Conservation (phyloP, 2,797 vertebrate species). For the Tokudaia muenninki region DNA sequence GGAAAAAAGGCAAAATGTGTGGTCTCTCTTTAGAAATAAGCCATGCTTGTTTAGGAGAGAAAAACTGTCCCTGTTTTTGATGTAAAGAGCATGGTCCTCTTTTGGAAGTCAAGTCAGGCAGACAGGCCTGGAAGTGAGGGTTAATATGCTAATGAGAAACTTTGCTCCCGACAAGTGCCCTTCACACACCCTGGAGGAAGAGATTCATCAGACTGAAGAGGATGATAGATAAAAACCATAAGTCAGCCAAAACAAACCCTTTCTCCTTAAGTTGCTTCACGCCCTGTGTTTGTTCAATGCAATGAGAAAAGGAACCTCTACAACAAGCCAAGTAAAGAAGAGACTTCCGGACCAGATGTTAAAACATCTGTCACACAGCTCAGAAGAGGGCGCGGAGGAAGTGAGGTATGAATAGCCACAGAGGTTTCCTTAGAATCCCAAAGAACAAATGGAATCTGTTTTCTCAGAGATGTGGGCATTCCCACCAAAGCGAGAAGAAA, state of each 20-base stretch:
- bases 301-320: neutral
- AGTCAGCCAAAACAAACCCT: neutral
- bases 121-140: neutral
- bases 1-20: neutral
- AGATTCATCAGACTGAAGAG: neutral
- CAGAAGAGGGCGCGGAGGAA: neutral
- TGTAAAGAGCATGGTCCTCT: neutral
- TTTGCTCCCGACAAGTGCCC: neutral
- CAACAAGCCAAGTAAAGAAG: neutral
- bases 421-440: neutral
- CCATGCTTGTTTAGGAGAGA: neutral
- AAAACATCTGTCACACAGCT: neutral
- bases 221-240: neutral
- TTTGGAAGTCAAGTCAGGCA: neutral
- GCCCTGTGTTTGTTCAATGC: neutral
- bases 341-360: neutral
- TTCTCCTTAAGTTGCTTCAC: neutral
- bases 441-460: neutral
- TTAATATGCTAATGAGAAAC: neutral
- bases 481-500: neutral
- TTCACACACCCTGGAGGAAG: neutral
- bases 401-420: neutral
- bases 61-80: neutral
- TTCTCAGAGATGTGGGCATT: neutral
- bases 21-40: neutral